Evolutionary conservation across 2,888 invertebrate species (phyloP).

Genomic region (Clostera curtula): DNA sequence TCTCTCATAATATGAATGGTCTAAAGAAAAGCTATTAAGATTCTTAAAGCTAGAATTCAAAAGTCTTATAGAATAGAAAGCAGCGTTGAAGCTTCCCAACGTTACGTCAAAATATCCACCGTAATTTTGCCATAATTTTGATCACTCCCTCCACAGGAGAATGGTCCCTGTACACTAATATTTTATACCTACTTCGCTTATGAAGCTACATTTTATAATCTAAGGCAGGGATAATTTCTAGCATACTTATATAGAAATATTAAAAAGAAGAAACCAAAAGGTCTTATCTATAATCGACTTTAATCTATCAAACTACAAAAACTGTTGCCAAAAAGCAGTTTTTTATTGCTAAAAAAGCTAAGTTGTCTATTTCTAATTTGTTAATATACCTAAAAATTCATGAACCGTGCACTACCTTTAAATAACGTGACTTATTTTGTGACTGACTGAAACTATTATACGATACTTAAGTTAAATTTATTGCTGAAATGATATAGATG

Average conservation of each 20-base stretch:
- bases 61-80: constrained; percentile 53
- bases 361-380: constrained; percentile 34
- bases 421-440: constrained; percentile 36
- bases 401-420: constrained; percentile 53
- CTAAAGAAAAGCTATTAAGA: constrained; percentile 39
- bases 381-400: constrained; percentile 43
- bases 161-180: constrained; percentile 65
- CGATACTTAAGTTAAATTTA: constrained; percentile 25
- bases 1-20: constrained; percentile 38
- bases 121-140: constrained; percentile 46
- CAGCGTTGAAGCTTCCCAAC: constrained; percentile 45
- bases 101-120: constrained; percentile 30
- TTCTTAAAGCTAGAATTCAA: constrained; percentile 45
- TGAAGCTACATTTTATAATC: constrained; percentile 44
- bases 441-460: constrained; percentile 30
- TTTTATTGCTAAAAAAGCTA: constrained; percentile 68
- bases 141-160: constrained; percentile 53
- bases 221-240: constrained; percentile 61
- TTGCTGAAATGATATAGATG: constrained; percentile 27
- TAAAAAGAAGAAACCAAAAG: constrained; percentile 40
- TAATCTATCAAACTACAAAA: constrained; percentile 54
- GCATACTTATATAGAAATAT: constrained; percentile 40
- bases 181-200: constrained; percentile 47
- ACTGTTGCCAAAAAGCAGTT: constrained; percentile 58
- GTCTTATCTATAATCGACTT: constrained; percentile 45